A percentile compares a stretch with the other conserved stretches of the same genome.
Conservation (phyloP, 2,888 invertebrate genomes). For the Brenthis daphne region DNA sequence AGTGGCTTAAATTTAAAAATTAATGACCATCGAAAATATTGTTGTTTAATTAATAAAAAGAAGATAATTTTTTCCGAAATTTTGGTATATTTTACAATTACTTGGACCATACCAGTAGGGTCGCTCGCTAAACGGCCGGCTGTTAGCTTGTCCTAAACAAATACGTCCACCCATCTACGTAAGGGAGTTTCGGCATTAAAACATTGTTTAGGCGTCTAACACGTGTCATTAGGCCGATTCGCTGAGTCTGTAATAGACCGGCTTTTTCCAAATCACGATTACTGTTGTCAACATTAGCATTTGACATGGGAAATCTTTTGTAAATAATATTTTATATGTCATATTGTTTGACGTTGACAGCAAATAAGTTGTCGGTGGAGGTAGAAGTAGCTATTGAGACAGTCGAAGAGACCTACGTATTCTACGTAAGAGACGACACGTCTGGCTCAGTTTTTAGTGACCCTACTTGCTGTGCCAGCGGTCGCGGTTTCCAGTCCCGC, state of each 20-base stretch:
- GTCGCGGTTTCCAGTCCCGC: too few relatives aligned
- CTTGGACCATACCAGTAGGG: slow-evolving; percentile 44
- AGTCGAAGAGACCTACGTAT: too few relatives aligned
- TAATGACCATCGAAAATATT: too few relatives aligned
- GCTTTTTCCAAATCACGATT: slow-evolving; percentile 51
- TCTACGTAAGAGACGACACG: too few relatives aligned
- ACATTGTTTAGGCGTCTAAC: slow-evolving; percentile 74
- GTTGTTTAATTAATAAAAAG: too few relatives aligned
- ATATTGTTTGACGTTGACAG: background rate
- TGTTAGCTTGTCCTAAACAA: slow-evolving; percentile 80
- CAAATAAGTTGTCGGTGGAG: background rate
- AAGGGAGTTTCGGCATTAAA: slow-evolving; percentile 75
- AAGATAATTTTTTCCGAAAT: too few relatives aligned
- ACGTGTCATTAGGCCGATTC: slow-evolving; percentile 69
- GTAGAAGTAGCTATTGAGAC: background rate
- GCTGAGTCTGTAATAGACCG: slow-evolving; percentile 62
- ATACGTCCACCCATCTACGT: slow-evolving; percentile 71
- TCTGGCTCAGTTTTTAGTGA: too few relatives aligned
- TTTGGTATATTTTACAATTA: background rate
- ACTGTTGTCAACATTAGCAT: slow-evolving; percentile 27
- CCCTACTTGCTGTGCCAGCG: too few relatives aligned
- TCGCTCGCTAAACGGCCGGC: slow-evolving; percentile 74
- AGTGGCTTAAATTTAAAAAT: too few relatives aligned
- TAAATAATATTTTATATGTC: background rate
- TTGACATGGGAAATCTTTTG: slow-evolving; percentile 21